phyloP scores from a whole-genome alignment of 2,888 invertebrate species.

The Sphinx pinastri region DNA sequence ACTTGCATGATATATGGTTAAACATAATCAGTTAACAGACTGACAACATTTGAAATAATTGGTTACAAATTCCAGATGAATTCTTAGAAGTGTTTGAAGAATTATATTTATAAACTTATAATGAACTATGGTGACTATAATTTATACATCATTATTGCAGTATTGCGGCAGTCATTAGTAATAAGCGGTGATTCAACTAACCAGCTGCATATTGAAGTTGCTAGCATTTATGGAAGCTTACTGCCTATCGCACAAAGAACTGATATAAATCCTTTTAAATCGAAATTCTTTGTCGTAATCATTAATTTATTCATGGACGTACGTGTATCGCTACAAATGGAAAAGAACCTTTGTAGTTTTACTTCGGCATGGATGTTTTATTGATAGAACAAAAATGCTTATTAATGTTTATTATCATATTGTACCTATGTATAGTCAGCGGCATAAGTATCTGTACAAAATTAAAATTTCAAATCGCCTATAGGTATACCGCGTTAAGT shows the following conservation, averaged over 20 bases:
- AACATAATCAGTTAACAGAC: too few species aligned
- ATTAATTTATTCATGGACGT: slow-evolving; percentile 9
- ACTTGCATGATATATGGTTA: background rate
- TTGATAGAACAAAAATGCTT: too few species aligned
- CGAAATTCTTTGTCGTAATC: background rate
- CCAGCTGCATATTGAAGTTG: slow-evolving; percentile 39
- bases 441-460: too few species aligned
- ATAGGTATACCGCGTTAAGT: too few species aligned
- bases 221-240: slow-evolving; percentile 46
- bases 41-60: background rate
- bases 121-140: slow-evolving; percentile 1
- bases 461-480: too few species aligned
- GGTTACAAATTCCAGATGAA: slow-evolving; percentile 12
- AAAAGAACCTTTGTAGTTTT: background rate
- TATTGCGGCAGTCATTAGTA: slow-evolving; percentile 26
- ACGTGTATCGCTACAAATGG: background rate
- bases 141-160: slow-evolving; percentile 19
- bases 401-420: too few species aligned
- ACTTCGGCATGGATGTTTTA: too few species aligned
- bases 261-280: slow-evolving; percentile 39
- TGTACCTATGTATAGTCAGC: too few species aligned
- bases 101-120: slow-evolving; percentile 4
- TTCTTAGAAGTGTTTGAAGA: slow-evolving; percentile 5
- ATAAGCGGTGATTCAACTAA: slow-evolving; percentile 43
- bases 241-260: slow-evolving; percentile 40